phyloP scores from a whole-genome alignment of 2,888 invertebrate genomes.

The Alloplasta piceator region DNA sequence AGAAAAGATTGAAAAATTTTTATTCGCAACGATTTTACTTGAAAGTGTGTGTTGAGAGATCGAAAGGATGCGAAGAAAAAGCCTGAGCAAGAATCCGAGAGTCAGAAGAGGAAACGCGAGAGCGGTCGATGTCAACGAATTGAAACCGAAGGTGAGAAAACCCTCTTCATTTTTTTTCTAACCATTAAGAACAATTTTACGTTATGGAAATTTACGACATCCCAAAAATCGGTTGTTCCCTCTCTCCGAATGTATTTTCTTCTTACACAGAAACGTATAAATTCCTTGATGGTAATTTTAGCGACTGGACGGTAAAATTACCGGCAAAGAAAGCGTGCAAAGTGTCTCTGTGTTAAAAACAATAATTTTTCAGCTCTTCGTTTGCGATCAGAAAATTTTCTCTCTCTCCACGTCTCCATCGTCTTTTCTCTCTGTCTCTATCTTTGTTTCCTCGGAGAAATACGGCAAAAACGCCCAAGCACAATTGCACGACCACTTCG shows the following conservation, averaged over 20 bases:
- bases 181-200: too few relatives aligned
- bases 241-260: background rate
- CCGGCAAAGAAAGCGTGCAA: too few relatives aligned
- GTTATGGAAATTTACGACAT: too few relatives aligned
- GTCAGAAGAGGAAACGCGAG: slow-evolving; percentile 20
- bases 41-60: slow-evolving; percentile 39
- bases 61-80: slow-evolving; percentile 11
- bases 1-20: background rate
- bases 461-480: slow-evolving; percentile 73
- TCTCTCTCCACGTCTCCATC: slow-evolving; percentile 24
- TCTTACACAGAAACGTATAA: background rate
- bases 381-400: slow-evolving; percentile 8
- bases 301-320: too few relatives aligned
- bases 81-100: slow-evolving; percentile 8
- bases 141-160: slow-evolving; percentile 57
- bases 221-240: too few relatives aligned
- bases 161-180: slow-evolving; percentile 33
- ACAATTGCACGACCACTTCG: slow-evolving; percentile 78
- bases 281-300: too few relatives aligned
- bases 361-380: too few relatives aligned
- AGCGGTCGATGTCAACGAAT: background rate
- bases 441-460: slow-evolving; percentile 4
- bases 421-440: slow-evolving; percentile 11
- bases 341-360: too few relatives aligned
- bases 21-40: background rate